Percentiles rank a stretch among this genome's conserved stretches.
Conservation (phyloP, 2,113 vertebrate species). For the Dryoscopus gambensis region DNA sequence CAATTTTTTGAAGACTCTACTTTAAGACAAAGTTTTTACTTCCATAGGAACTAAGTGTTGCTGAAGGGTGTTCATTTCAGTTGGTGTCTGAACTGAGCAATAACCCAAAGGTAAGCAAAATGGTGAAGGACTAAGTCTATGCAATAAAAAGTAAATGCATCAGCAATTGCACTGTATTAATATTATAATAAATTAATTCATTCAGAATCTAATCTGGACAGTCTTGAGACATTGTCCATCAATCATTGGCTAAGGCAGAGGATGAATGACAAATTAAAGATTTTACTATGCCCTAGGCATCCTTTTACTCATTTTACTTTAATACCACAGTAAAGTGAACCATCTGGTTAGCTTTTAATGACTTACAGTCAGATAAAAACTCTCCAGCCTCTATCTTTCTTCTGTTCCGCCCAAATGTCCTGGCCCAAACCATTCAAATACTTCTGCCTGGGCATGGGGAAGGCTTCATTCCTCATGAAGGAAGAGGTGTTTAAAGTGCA, state of each 20-base stretch:
- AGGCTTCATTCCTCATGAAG: neutral
- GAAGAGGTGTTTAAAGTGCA: neutral
- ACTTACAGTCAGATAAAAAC: slow-evolving; percentile 53
- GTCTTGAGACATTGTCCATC: slow-evolving; percentile 60
- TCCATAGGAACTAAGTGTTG: neutral
- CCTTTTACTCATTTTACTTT: slow-evolving; percentile 66
- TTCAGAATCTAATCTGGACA: slow-evolving; percentile 63
- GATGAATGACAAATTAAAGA: slow-evolving; percentile 64
- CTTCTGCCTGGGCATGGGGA: neutral
- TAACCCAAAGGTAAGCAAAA: neutral
- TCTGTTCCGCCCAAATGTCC: neutral
- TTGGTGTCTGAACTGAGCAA: neutral
- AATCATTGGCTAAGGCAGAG: slow-evolving; percentile 52
- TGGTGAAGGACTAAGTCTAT: neutral
- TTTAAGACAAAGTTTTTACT: neutral
- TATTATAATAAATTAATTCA: slow-evolving; percentile 47
- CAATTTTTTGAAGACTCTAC: neutral
- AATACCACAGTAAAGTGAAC: slow-evolving; percentile 66
- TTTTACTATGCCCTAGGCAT: slow-evolving; percentile 60
- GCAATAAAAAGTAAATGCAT: slow-evolving; percentile 26
- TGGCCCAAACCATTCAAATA: neutral
- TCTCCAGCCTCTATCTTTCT: neutral
- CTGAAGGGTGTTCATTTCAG: neutral
- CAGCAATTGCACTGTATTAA: slow-evolving; percentile 27
- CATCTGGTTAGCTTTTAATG: slow-evolving; percentile 61